Evolutionary conservation across 2,797 vertebrate genomes (phyloP).

Genomic region (Zalophus californianus): DNA sequence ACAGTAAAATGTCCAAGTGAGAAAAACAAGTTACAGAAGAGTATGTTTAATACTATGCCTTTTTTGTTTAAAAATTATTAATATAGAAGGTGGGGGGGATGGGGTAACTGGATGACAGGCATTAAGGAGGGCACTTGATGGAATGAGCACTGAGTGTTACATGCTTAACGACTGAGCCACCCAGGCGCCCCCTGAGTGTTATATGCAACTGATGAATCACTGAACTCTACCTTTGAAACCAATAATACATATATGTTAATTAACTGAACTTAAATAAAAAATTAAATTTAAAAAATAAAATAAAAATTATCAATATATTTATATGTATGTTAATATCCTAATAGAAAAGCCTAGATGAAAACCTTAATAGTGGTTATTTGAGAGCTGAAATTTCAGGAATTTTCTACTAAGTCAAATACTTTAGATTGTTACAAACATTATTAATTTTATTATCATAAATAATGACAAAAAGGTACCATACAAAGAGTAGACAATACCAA

Average conservation of each 20-base stretch:
- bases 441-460: slow-evolving; percentile 38
- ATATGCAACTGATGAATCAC: not conserved
- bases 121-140: not conserved
- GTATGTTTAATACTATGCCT: not conserved
- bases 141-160: not conserved
- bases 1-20: not conserved
- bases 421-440: not conserved
- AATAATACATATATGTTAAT: not conserved
- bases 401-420: slow-evolving; percentile 29
- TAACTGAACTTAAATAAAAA: not conserved
- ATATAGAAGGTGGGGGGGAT: not conserved
- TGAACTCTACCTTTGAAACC: not conserved
- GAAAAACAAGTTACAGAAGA: slow-evolving; percentile 33
- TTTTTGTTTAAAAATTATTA: slow-evolving; percentile 17
- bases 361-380: slow-evolving; percentile 16
- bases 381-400: slow-evolving; percentile 51
- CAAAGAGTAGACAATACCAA: not conserved
- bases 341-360: slow-evolving; percentile 46
- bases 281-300: not conserved
- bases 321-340: slow-evolving; percentile 10
- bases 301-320: slow-evolving; percentile 46
- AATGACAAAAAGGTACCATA: slow-evolving; percentile 20
- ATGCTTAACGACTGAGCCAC: not conserved
- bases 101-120: not conserved
- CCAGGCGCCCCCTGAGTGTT: not conserved